A percentile compares a stretch with the other conserved stretches of the same genome.
These are phyloP conservation scores for Pantherophis vulpinus DNA, from an alignment of 2,797 vertebrate genomes.

Conservation along the genomic window DNA sequence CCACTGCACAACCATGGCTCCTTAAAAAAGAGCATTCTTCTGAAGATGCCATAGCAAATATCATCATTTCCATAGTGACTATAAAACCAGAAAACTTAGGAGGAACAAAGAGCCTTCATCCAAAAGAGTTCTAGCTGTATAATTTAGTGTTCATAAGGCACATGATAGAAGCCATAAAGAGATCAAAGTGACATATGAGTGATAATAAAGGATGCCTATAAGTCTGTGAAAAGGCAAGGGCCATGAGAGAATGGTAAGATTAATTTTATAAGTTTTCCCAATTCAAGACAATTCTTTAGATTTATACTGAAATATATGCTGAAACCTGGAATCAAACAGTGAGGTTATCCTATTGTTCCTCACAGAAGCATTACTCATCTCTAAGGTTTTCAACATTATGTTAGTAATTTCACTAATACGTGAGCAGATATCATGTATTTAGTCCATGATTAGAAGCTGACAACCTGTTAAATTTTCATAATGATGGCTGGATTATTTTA, in stretches of 20 bases:
- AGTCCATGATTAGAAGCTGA: not conserved
- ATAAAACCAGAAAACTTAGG: not conserved
- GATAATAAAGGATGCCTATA: not conserved
- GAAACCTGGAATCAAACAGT: not conserved
- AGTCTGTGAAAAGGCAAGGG: not conserved
- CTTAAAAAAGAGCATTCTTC: not conserved
- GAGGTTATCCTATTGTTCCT: not conserved
- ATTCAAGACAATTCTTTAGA: not conserved
- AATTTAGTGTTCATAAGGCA: not conserved
- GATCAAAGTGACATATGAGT: not conserved
- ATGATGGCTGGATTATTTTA: not conserved
- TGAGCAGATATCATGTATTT: not conserved
- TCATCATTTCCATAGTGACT: not conserved
- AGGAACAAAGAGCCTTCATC: not conserved
- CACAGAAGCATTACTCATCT: no score
- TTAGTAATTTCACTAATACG: not conserved
- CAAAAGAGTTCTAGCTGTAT: not conserved
- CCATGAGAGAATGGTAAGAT: not conserved
- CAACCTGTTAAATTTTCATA: not conserved
- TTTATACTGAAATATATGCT: not conserved
- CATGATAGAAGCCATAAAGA: not conserved
- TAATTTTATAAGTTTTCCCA: not conserved
- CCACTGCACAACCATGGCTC: no score
- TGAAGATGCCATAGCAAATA: not conserved
- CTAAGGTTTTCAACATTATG: not conserved